Conservation (phyloP, 2,888 invertebrate species). For the Leuctra nigra region DNA sequence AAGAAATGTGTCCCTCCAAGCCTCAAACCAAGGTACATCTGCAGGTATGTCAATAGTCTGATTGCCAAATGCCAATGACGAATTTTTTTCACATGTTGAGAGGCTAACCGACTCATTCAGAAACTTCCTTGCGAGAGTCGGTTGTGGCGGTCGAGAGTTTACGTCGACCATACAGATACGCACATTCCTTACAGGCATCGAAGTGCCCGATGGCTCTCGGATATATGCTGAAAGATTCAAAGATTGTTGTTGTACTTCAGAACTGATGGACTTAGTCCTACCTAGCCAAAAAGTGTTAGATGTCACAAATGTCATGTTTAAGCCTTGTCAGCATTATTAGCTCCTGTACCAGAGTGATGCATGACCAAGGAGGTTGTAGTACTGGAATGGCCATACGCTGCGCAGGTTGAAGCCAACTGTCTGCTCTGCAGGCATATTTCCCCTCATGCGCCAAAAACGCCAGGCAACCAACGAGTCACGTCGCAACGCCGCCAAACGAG, state of each 20-base stretch:
- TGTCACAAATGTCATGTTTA: too few relatives aligned
- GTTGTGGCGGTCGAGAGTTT: conserved; percentile 72
- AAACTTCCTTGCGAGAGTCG: conserved; percentile 73
- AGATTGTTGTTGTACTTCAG: conserved; percentile 16
- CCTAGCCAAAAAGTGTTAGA: neutral
- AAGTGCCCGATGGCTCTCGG: conserved; percentile 72
- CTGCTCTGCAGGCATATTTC: too few relatives aligned
- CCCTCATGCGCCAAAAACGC: too few relatives aligned
- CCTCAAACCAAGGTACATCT: conserved; percentile 90
- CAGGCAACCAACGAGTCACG: too few relatives aligned
- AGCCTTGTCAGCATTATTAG: too few relatives aligned
- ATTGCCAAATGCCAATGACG: conserved; percentile 50
- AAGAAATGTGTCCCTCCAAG: conserved; percentile 88
- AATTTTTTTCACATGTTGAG: conserved; percentile 49
- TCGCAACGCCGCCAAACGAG: too few relatives aligned
- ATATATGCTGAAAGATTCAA: conserved; percentile 59
- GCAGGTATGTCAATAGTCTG: conserved; percentile 63
- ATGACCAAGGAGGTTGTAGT: too few relatives aligned
- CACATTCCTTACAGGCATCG: conserved; percentile 65
- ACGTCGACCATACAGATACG: conserved; percentile 76
- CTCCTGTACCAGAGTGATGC: too few relatives aligned
- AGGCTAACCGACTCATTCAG: conserved; percentile 74
- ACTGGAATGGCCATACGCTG: too few relatives aligned
- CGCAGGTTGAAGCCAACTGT: too few relatives aligned
- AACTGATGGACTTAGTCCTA: neutral